These are phyloP conservation scores for Bombus terrestris DNA, from an alignment of 1,140 invertebrate genomes.

Conservation along the genomic window DNA sequence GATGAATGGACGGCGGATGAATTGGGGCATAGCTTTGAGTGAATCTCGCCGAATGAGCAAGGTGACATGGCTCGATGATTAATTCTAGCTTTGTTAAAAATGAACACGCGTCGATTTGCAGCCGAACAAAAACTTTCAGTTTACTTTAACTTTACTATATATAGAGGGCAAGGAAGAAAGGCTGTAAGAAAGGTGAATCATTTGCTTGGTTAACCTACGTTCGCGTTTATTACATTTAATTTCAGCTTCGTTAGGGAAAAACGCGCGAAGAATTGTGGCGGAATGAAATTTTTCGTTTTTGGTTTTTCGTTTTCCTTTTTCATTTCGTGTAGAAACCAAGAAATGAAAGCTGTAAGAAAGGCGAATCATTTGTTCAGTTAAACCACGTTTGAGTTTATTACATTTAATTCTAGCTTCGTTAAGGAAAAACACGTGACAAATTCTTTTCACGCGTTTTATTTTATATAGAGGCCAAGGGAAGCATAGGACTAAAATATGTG, in stretches of 20 bases:
- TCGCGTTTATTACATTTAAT: neutral
- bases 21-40: neutral
- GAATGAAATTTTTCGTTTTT: neutral
- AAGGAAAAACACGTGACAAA: neutral
- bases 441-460: too few relatives aligned
- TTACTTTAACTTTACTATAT: too few relatives aligned
- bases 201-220: neutral
- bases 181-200: neutral
- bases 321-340: too few relatives aligned
- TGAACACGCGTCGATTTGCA: neutral
- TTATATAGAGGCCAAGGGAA: too few relatives aligned
- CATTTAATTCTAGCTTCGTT: neutral
- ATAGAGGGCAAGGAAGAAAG: neutral
- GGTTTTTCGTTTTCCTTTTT: neutral
- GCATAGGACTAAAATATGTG: too few relatives aligned
- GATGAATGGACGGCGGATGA: constrained; percentile 28
- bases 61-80: neutral
- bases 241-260: neutral
- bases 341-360: neutral
- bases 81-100: neutral
- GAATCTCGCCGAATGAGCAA: neutral
- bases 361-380: neutral
- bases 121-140: neutral
- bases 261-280: too few relatives aligned
- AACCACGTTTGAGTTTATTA: neutral